Evolutionary conservation across 2,113 vertebrate species (phyloP), one percentile per base, ranked within the genome.

Genomic region (Paralichthys olivaceus): DNA sequence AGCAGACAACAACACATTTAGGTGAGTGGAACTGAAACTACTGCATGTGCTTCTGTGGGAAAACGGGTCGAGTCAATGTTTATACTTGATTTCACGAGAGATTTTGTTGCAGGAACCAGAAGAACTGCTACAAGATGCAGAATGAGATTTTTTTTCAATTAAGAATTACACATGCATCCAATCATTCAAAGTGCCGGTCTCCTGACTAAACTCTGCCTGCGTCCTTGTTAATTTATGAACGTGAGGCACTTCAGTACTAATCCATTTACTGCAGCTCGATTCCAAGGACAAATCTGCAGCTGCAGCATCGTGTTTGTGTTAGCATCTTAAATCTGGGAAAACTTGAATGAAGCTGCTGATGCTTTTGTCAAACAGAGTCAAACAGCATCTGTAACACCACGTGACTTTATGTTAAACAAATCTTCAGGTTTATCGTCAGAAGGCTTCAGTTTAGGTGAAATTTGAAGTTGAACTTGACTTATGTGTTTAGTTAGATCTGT

Each of bases 11-110:
- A 40, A 0, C 19, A 32, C 69, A 11, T 32, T 47, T 71, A 60
- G 85, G 83, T 87, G 78, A 84, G 83, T 85, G 60, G 7, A 49
- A 51, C 57, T 11, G 11, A 40, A 40, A 12, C 37, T 40, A 4
- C 37, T 1, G 37, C 37, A 40, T 11, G 37, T 40, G 32, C 32
- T 34, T 34, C 8, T 9, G 9, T 9, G 5, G 5, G 6, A 32
- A 32, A 32, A 32, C 1, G 32, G 32, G 32, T 34, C 7, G 32
- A 34, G 2, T 40, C 11, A 47, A 19, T 5, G 43, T 47, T 19
- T 47, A 17, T 47, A 47, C 43, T 12, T 2, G 9, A 37, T 37
- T 37, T 37, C 7, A 5, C 7, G 34, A 28, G 32, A 7, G 2
- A 43, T 43, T 47, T 17, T 19, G 4, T 17, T 19, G 43, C 43